Base-by-base conservation (phyloP, 2,888 invertebrate genomes). In the Caenorhabditis afra region DNA sequence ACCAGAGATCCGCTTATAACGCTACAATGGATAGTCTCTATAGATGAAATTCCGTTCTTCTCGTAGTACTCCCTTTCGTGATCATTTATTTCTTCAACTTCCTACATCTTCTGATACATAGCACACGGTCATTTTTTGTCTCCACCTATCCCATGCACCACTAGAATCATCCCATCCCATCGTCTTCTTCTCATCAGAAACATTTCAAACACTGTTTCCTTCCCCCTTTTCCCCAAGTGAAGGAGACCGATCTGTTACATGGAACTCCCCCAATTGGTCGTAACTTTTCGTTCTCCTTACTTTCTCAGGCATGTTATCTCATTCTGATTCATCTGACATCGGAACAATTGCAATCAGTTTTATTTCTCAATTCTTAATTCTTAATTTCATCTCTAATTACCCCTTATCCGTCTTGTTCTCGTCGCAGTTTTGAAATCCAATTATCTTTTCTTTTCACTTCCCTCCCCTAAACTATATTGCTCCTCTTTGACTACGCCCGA, bases 271-370 rank as follows among this genome's bases (percentile, higher is more conserved):
- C 44, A 4, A 16, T 5, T 22, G n/a, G 55, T 73, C 61, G 73
- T 64, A 73, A 73, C 64, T 64, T 50, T 37, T 73, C 73, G 58
- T 52, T 62, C 64, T 73, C 58, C 2, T 73, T 64, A 73, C 57
- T 73, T 73, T 64, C 64, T 64, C 73, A 73, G 64, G 73, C 73
- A 73, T 73, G 64, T 73, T 73, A 73, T 73, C 73, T 73, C 58
- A 73, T 65, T 65, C 49, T 64, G 44, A 50, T 64, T 29, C 4
- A 58, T 41, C 20, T 47, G 47, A 39, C 12, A 12, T 22, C 12
- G 20, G 55, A 44, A 53, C 50, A 29, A 12, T 29, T 35, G 4
- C 20, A 39, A 50, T 59, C 53, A 53, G 39, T 64, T 41, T 39
- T 22, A 53, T 61, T 20, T 45, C 59, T 11, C 59, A 22, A 22